Evolutionary conservation across 2,888 invertebrate species (phyloP).

Genomic region (Busseola fusca): DNA sequence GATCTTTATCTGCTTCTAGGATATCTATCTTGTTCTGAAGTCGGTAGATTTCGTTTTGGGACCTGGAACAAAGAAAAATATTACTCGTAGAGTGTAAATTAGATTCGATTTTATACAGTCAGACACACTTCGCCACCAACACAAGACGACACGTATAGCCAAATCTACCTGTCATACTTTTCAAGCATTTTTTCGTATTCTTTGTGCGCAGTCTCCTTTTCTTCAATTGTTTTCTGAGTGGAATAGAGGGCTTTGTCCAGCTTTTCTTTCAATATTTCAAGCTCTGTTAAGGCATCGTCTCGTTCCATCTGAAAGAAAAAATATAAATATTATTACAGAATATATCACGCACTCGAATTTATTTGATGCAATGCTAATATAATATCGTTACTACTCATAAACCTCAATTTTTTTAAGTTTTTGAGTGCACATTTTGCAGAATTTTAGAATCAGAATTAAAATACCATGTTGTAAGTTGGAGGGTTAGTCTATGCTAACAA

Average conservation of each 20-base stretch:
- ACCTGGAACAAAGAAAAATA: conserved; percentile 86
- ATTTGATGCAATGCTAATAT: not conserved
- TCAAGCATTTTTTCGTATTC: conserved; percentile 97
- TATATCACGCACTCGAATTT: not conserved
- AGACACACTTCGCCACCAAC: conserved; percentile 73
- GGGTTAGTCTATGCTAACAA: not conserved
- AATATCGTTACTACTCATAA: not conserved
- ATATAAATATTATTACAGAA: not conserved
- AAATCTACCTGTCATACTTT: conserved; percentile 94
- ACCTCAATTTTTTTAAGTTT: not conserved
- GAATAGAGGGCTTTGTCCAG: conserved; percentile 95
- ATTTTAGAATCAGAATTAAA: not conserved
- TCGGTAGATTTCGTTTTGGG: conserved; percentile 96
- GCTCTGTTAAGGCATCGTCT: conserved; percentile 95
- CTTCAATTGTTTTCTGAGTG: conserved; percentile 95
- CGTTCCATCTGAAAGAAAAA: conserved; percentile 92
- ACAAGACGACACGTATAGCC: conserved; percentile 81
- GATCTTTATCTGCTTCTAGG: conserved; percentile 95
- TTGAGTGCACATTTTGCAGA: not conserved
- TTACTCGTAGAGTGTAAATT: conserved; percentile 22
- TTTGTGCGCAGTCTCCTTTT: conserved; percentile 95
- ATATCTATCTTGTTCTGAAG: conserved; percentile 96
- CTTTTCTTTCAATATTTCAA: conserved; percentile 96
- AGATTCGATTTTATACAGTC: conserved; percentile 50
- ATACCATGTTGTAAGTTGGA: not conserved